Evolutionary conservation across 2,888 invertebrate species (phyloP).

Genomic region (Mylabris sibirica): DNA sequence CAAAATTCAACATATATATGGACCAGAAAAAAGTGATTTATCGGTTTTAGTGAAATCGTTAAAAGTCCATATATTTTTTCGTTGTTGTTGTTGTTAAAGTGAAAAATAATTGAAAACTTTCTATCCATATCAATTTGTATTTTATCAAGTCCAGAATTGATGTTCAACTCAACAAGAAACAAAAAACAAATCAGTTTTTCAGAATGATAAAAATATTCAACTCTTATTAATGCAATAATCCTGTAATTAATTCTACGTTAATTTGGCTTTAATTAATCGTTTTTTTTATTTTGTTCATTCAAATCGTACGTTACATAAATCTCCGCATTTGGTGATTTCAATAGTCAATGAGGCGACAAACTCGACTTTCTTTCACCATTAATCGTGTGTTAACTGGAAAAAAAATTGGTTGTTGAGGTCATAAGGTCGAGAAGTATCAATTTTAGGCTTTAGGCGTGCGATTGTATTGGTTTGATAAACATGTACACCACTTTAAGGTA

Average conservation of each 20-base stretch:
- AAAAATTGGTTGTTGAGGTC: background rate
- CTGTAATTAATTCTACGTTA: background rate
- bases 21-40: slow-evolving; percentile 8
- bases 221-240: background rate
- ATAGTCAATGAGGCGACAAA: background rate
- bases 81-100: background rate
- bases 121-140: background rate
- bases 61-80: background rate
- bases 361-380: background rate
- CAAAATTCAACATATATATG: background rate
- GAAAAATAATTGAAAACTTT: slow-evolving; percentile 3
- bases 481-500: too few species aligned
- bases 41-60: slow-evolving; percentile 2
- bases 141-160: background rate
- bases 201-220: too few species aligned
- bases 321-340: background rate
- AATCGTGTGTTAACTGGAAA: background rate
- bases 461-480: background rate
- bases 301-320: background rate
- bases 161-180: too few species aligned
- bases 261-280: background rate
- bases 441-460: background rate
- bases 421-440: background rate
- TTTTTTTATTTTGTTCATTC: background rate
- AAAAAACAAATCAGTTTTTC: too few species aligned